Conservation (phyloP, 2,797 vertebrate genomes). For the Delichon dasypus region DNA sequence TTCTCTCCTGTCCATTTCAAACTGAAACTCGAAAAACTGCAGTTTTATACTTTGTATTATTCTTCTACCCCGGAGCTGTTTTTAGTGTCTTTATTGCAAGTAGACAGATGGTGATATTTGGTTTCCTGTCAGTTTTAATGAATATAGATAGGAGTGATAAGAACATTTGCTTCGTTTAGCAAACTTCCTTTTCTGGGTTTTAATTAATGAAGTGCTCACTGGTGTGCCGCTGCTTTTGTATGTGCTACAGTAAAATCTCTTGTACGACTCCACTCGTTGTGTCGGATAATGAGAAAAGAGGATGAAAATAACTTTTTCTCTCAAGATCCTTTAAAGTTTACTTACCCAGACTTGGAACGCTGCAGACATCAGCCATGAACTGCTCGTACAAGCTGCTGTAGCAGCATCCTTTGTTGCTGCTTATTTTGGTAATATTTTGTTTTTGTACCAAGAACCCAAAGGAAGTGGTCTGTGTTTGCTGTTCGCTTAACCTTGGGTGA, state of each 20-base stretch:
- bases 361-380: neutral
- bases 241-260: constrained; percentile 12
- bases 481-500: neutral
- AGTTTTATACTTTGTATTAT: constrained; percentile 64
- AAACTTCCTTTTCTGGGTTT: constrained; percentile 76
- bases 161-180: constrained; percentile 76
- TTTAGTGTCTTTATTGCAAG: constrained; percentile 72
- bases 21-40: constrained; percentile 60
- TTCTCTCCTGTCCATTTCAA: constrained; percentile 54
- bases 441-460: neutral
- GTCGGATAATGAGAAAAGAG: neutral
- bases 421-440: neutral
- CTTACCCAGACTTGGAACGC: neutral
- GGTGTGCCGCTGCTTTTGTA: constrained; percentile 61
- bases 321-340: neutral
- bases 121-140: constrained; percentile 78
- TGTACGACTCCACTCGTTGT: neutral
- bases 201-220: constrained; percentile 72
- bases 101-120: constrained; percentile 79
- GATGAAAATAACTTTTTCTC: constrained; percentile 15
- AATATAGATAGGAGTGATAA: constrained; percentile 75
- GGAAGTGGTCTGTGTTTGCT: neutral
- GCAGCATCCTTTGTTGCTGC: neutral
- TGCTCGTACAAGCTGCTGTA: rapidly evolving
- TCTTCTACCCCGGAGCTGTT: constrained; percentile 70